Evolutionary conservation across 2,113 vertebrate genomes (phyloP), one percentile per base, ranked within the genome.

Genomic region (Bos indicus): DNA sequence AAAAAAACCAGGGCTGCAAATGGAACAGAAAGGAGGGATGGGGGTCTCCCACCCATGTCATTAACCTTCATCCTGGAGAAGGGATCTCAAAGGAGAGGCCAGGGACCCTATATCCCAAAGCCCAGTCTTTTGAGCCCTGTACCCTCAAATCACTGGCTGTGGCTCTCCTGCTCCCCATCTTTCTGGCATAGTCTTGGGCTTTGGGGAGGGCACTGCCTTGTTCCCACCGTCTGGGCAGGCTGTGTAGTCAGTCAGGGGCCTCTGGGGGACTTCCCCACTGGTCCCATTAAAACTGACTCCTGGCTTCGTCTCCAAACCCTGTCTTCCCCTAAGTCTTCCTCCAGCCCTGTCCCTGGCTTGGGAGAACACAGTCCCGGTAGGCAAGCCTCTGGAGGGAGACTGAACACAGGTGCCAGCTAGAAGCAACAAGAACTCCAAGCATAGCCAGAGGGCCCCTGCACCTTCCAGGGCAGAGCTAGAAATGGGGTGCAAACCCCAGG

Each of bases 1-100:
- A 99, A 98, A 98, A 97, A 94, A 98, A 98, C 97, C 96, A 98
- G 97, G 94, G 96, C 62, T 97, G 82, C 9, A 6, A 98, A 94
- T 0, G 36, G 0, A 90, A 96, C 94, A 97, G 85, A 96, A 60
- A 94, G 57, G 92, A 90, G 81, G 97, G 90, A 84, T 5, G 48
- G 52, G 52, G 64, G 77, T 74, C 59, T 88, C 90, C 81, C 82
- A 15, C 87, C 92, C 59, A 43, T 64, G 93, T 87, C 93, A 95
- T n/a, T 8, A 43, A 89, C 74, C 77, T 96, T 90, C 60, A 43
- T 64, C 51, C 80, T 74, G 77, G 52, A 90, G 71, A 92, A 51
- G 56, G 51, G 78, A 64, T 81, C 36, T 96, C 74, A 92, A 77
- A 92, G 57, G 71, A 87, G 59, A 33, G 36, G 77, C 56, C 1